Evolutionary conservation across 1,140 invertebrate species (phyloP).

Genomic region (Cepaea nemoralis): DNA sequence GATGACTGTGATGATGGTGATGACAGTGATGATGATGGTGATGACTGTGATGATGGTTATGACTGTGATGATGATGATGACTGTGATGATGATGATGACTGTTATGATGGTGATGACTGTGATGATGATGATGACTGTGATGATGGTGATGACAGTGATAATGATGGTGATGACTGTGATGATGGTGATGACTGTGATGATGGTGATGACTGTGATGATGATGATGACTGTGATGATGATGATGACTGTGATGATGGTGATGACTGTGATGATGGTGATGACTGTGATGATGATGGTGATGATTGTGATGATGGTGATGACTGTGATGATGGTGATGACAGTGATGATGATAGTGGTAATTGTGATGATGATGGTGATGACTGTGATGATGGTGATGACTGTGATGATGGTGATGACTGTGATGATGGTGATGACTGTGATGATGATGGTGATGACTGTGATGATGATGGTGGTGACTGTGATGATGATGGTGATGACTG

Average conservation of each 20-base stretch:
- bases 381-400: no score
- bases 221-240: slow-evolving; percentile 5
- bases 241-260: background rate
- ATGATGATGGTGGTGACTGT: slow-evolving; percentile 9
- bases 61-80: no score
- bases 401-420: background rate
- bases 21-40: no score
- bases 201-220: background rate
- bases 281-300: background rate
- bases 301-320: background rate
- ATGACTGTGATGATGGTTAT: no score
- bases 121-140: background rate
- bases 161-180: background rate
- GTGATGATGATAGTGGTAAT: background rate
- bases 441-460: slow-evolving; percentile 7
- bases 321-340: background rate
- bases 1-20: no score
- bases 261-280: background rate
- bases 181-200: background rate
- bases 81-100: background rate
- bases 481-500: background rate
- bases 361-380: no score
- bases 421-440: background rate
- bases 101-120: background rate
- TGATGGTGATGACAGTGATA: background rate